Conservation (phyloP, 2,888 invertebrate species). For the Lasioglossum leucozonium region DNA sequence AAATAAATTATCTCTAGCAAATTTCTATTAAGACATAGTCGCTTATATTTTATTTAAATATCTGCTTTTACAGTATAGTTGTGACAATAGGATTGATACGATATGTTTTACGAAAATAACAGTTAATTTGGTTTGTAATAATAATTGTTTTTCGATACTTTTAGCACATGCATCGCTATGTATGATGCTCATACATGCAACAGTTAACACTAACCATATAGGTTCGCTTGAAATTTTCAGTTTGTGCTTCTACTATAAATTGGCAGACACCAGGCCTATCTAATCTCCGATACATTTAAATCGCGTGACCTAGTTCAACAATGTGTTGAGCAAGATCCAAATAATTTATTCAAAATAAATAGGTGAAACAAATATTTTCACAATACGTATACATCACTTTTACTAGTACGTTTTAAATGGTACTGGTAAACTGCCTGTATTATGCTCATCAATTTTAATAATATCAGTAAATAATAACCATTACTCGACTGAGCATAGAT, state of each 20-base stretch:
- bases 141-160: conserved; percentile 19
- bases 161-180: conserved; percentile 18
- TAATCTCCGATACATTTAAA: not conserved
- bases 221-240: conserved; percentile 14
- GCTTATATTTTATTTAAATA: conserved; percentile 45
- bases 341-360: conserved; percentile 1
- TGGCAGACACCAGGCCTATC: conserved; percentile 11
- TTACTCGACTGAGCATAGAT: not conserved
- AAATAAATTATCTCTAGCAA: not conserved
- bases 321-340: not conserved
- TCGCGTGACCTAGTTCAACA: conserved; percentile 5
- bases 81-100: conserved; percentile 26
- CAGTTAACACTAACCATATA: not conserved
- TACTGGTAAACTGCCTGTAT: conserved; percentile 18
- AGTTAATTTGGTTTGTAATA: not conserved
- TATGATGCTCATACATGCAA: conserved; percentile 27
- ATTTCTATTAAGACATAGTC: conserved; percentile 8
- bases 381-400: not conserved
- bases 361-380: conserved; percentile 1
- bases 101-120: conserved; percentile 17
- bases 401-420: not conserved
- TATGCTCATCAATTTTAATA: not conserved
- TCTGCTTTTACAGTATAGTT: conserved; percentile 56
- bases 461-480: conserved; percentile 11
- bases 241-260: conserved; percentile 41